These are phyloP conservation scores for Lipophrys pholis DNA, from an alignment of 2,113 vertebrate species.

Conservation along the genomic window DNA sequence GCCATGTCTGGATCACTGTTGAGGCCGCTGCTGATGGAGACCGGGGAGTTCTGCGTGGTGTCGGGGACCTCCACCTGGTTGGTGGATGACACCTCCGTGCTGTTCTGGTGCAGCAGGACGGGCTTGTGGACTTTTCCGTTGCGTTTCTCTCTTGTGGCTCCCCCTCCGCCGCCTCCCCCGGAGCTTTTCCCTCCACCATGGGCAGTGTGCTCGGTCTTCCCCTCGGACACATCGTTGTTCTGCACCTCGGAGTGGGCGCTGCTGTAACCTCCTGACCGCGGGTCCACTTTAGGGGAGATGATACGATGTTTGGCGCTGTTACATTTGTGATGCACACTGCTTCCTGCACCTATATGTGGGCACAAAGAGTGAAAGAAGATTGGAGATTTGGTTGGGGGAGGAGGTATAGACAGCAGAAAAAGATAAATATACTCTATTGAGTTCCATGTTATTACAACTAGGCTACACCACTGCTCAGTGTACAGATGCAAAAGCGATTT, in stretches of 20 bases:
- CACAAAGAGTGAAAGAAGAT: conserved; percentile 44
- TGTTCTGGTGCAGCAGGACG: conserved; percentile 94
- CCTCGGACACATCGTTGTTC: conserved; percentile 98
- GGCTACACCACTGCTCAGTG: conserved; percentile 2
- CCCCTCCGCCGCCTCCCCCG: conserved; percentile 78
- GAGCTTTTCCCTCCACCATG: conserved; percentile 87
- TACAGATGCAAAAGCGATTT: conserved; percentile 29
- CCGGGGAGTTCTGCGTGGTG: conserved; percentile 98
- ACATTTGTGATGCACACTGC: conserved; percentile 99
- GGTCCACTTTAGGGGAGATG: conserved; percentile 98
- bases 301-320: conserved; percentile 99
- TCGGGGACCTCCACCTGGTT: conserved; percentile 99
- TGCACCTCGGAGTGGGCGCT: conserved; percentile 95
- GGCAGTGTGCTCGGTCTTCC: conserved; percentile 93
- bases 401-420: neutral
- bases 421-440: neutral
- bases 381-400: conserved; percentile 17
- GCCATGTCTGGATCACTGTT: conserved; percentile 97
- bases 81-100: conserved; percentile 98
- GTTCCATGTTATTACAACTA: neutral
- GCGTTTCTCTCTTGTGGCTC: conserved; percentile 91
- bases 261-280: conserved; percentile 90
- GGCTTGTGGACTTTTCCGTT: conserved; percentile 98
- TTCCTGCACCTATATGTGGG: conserved; percentile 90
- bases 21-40: conserved; percentile 98